Evolutionary conservation across 1,140 invertebrate genomes (phyloP), one percentile per base, ranked within the genome.

Genomic region (Aphaenogaster ashmeadi): DNA sequence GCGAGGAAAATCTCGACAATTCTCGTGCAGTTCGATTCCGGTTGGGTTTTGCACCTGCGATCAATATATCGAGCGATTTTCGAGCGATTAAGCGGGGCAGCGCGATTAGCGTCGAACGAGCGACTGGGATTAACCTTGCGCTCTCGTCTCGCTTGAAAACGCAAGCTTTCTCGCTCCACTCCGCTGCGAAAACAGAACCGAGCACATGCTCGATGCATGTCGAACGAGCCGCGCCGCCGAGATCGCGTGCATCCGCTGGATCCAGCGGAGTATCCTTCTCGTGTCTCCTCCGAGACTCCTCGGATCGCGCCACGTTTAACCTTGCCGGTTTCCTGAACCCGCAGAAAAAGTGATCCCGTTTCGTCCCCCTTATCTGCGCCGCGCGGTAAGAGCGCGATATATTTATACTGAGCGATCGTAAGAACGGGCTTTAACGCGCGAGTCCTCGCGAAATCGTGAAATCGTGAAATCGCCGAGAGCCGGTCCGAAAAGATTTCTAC

Each of bases 181-280:
- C 66, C 58, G 38, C 44, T 9, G 69, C 64, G 66, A 81, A 81
- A 81, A 81, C 64, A 41, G 64, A 81, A 54, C 36, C 64, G 47
- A 27, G 64, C 15, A 69, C 47, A 69, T 80, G 78, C 47, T 27
- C 62, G 78, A 67, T 69, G 62, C 62, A 56, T 36, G 60, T 81
- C 66, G 54, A 79, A 67, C 27, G 11, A 79, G 15, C 54, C 38
- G 56, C 75, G 15, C 62, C 77, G 78, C 11, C 44, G 33, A 2
- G 87, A 89, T 88, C 69, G 78, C 78, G 87, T 84, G 87, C 52
- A 88, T 88, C 87, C 81, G 71, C 81, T 52, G 69, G 58, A 84
- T 77, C 67, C 67, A 7, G 18, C 21, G 13, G 13, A 66, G 69
- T 47, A 69, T 79, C 33, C 44, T 67, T 52, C 52, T 44, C 75